Base-by-base conservation (phyloP, 2,113 vertebrate genomes). In the Tylochromis polylepis region DNA sequence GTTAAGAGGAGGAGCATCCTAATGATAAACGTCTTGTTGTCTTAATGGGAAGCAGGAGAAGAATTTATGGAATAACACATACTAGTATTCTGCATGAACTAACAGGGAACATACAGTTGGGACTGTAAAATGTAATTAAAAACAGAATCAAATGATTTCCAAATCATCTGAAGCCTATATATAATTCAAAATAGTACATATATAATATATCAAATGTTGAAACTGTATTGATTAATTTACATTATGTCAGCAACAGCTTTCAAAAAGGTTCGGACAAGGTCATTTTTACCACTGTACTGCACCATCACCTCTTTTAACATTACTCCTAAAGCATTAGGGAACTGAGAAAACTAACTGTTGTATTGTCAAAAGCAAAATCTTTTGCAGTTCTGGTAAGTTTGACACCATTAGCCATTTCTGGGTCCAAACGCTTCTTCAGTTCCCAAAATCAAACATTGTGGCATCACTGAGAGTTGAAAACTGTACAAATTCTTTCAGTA, bases 21-120 rank as follows among this genome's bases (percentile, higher is more conserved):
- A 46, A 65, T 87, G 78, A 81, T 62, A 29, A 85, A 85, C 79
- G 80, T 70, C 22, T 86, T 87, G 90, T 83, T 57, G 36, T 79
- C 78, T 12, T 22, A 84, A 60, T 49, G 38, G 56, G 83, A 60
- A 79, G 29, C 75, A 57, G n/a, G 38, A 43, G 55, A 36, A 55
- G 77, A 14, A 24, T 80, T 85, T 38, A 70, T 49, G 34, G 78
- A 77, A 79, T 79, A 65, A 55, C 9, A 75, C 43, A 43, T 34
- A 27, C 22, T 24, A 38, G 70, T 36, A 14, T 18, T 29, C 24
- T 12, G 11, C 22, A n/a, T n/a, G 34, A 81, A 34, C 62, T 55
- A 80, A 85, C 31, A 20, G 38, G 51, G 62, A 72, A 60, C 59
- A 82, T 9, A 46, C 53, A 36, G 58, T 70, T 60, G n/a, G 27